Conservation (phyloP, 2,888 invertebrate species). For the Philereme transversata region DNA sequence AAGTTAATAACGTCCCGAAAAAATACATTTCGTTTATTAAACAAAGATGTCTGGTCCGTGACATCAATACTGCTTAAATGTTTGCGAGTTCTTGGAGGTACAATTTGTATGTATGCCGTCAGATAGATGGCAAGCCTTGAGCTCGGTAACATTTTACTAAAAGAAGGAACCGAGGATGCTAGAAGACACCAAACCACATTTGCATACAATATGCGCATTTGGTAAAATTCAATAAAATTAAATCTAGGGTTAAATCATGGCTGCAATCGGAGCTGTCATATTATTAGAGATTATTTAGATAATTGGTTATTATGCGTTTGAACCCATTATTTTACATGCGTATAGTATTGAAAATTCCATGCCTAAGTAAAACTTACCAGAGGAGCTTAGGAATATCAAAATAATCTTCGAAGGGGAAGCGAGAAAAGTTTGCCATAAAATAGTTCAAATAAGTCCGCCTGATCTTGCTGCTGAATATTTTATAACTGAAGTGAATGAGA, state of each 20-base stretch:
- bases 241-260: no score
- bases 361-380: background rate
- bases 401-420: slow-evolving; percentile 44
- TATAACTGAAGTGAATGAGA: slow-evolving; percentile 47
- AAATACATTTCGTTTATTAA: slow-evolving; percentile 37
- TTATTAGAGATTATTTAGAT: no score
- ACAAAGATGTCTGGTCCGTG: slow-evolving; percentile 21
- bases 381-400: slow-evolving; percentile 30
- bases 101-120: slow-evolving; percentile 32
- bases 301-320: no score
- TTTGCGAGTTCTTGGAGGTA: slow-evolving; percentile 23
- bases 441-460: slow-evolving; percentile 56
- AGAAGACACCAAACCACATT: no score
- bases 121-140: no score
- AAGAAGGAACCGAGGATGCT: no score
- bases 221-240: no score
- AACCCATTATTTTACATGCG: no score
- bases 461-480: slow-evolving; percentile 61
- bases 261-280: no score
- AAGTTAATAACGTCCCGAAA: slow-evolving; percentile 28
- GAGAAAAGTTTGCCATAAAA: slow-evolving; percentile 52
- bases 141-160: no score
- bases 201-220: no score
- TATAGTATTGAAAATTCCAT: no score
- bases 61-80: slow-evolving; percentile 30